Percentiles rank a stretch among this genome's conserved stretches.
Evolutionary conservation across 2,888 invertebrate species (phyloP).

Genomic region (Agrochola circellaris): DNA sequence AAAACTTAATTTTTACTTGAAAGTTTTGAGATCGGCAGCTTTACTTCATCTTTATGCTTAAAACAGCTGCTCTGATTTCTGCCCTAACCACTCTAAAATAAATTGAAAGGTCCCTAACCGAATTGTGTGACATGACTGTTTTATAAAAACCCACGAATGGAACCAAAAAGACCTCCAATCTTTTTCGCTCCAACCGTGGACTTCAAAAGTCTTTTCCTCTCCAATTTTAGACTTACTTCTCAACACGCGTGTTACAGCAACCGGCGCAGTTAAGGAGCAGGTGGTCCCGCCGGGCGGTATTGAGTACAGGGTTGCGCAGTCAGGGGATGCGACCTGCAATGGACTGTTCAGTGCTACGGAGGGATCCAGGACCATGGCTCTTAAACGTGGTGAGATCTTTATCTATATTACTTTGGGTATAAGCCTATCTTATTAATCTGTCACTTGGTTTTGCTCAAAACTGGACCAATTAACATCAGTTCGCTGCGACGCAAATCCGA

Average conservation of each 20-base stretch:
- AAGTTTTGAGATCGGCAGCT: not conserved
- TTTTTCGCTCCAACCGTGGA: constrained; percentile 51
- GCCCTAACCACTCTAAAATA: too few relatives aligned
- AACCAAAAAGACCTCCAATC: constrained; percentile 12
- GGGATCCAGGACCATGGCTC: constrained; percentile 95
- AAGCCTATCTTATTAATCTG: not conserved
- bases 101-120: too few relatives aligned
- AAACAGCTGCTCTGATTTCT: too few relatives aligned
- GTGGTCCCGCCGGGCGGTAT: constrained; percentile 88
- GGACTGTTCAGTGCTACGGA: constrained; percentile 97
- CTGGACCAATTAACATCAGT: too few relatives aligned
- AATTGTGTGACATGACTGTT: not conserved
- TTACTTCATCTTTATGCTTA: too few relatives aligned
- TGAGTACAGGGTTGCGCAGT: constrained; percentile 96
- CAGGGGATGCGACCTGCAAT: constrained; percentile 98
- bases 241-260: constrained; percentile 75
- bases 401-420: too few relatives aligned
- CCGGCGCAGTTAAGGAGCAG: constrained; percentile 81
- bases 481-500: too few relatives aligned
- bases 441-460: not conserved
- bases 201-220: constrained; percentile 57
- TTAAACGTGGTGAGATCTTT: constrained; percentile 92
- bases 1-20: not conserved
- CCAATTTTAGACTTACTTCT: constrained; percentile 61
- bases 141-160: constrained; percentile 1